Base-by-base conservation (phyloP, 2,797 vertebrate genomes). In the Rhabdophis nuchalis region DNA sequence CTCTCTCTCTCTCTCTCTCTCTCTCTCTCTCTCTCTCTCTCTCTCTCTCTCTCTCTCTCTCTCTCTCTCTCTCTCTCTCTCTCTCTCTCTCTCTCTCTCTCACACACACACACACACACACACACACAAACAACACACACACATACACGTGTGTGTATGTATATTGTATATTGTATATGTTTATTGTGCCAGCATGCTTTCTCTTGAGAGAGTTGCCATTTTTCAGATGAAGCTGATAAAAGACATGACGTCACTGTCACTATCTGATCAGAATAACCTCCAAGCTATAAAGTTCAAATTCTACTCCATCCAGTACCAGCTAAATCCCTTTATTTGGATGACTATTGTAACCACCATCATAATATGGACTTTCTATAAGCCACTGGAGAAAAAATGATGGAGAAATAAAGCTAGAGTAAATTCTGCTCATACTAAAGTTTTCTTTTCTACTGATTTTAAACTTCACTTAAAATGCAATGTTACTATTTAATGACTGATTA, bases 371-470 rank as follows among this genome's bases (percentile, higher is more conserved):
- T 88, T 25, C 29, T 82, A 87, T 36, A 41, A 56, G 29, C 8
- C 41, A 60, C 60, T 16, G n/a, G 53, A 88, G n/a, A n/a, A n/a
- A n/a, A n/a, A n/a, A n/a, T n/a, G n/a, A 82, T 68, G 52, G 10
- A 36, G 13, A 27, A 88, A 29, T 27, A 20, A 0, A 25, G 29
- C 29, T 52, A 82, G 18, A 11, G n/a, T 36, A 23, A 92, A n/a
- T 77, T 82, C 27, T 88, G 20, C 27, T 53, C 27, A 36, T 36
- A 72, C 32, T 18, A 77, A 89, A 94, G 7, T 41, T 87, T 92
- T 93, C 88, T 77, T 93, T 93, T 53, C 61, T 36, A 41, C n/a
- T 91, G 89, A 90, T 94, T 95, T 95, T 88, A 54, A 85, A 82
- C 36, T 82, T 46, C 41, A 82, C 20, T 82, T 77, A 92, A 95